Base-by-base conservation (phyloP, 2,888 invertebrate species). In the Allolobophora icterica region DNA sequence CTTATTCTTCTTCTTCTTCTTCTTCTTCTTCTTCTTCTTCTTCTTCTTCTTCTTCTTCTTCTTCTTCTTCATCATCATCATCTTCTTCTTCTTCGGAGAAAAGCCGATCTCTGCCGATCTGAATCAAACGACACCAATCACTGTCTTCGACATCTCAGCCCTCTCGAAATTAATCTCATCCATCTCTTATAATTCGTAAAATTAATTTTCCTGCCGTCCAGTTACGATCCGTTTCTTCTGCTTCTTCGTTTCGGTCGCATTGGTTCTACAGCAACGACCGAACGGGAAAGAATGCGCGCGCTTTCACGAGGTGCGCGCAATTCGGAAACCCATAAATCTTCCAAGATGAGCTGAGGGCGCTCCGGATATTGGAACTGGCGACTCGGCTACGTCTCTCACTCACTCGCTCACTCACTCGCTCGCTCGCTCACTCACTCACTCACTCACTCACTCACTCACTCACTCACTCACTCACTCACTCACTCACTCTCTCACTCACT, bases 161-260 rank as follows among this genome's bases (percentile, higher is more conserved):
- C n/a, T n/a, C 71, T 71, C 71, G n/a, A 71, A n/a, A 71, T n/a
- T 71, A 71, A 71, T 71, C 71, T n/a, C 71, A 71, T 71, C 71
- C 71, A 71, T 71, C 71, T 71, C 30, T 52, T 52, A 52, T 52
- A 24, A 52, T 52, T 52, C 52, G 52, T 21, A 24, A 52, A 24
- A 52, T 52, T 52, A 52, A 52, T 52, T 52, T 24, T 52, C 52
- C 24, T 24, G 24, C 24, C 52, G 24, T 52, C 52, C 52, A 52
- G 6, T 8, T 4, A 15, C 42, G 42, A 42, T 42, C 42, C 15
- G 38, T 38, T 52, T 4, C 24, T 21, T 6, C 52, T 52, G 52
- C 3, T 52, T 24, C 24, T 24, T 52, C 24, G 52, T 24, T 52
- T 52, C 52, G 24, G 52, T 5, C 24, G 42, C 24, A 3, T 24